Evolutionary conservation across 2,113 vertebrate genomes (phyloP).

Genomic region (Alligator sinensis): DNA sequence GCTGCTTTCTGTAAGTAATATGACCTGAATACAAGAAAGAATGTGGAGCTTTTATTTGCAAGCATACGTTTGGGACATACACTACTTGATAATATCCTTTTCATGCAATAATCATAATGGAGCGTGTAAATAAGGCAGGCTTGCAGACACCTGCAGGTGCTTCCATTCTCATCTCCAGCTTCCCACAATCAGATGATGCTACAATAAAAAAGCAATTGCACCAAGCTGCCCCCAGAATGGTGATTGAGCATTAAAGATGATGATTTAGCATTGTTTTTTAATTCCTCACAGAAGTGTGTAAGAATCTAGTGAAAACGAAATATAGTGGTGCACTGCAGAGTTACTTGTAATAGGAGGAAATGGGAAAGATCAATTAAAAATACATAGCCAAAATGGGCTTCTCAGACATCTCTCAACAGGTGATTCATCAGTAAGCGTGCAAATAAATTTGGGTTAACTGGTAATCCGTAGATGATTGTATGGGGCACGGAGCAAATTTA

Average conservation of each 20-base stretch:
- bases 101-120: background rate
- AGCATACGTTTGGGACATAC: background rate
- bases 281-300: background rate
- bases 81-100: slow-evolving; percentile 1
- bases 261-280: slow-evolving; percentile 15
- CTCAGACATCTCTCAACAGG: slow-evolving; percentile 5
- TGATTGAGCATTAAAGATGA: slow-evolving; percentile 16
- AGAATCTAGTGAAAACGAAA: slow-evolving; percentile 12
- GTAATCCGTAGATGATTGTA: slow-evolving; percentile 31
- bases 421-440: background rate
- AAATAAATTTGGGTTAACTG: slow-evolving; percentile 27
- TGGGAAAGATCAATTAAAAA: slow-evolving; percentile 16
- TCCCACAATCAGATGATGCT: background rate
- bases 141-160: background rate
- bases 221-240: background rate
- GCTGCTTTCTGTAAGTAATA: background rate
- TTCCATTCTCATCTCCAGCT: background rate
- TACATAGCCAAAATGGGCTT: background rate
- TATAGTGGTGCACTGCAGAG: slow-evolving; percentile 22
- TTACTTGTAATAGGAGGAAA: slow-evolving; percentile 31
- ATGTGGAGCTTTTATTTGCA: background rate
- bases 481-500: background rate
- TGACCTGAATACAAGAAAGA: background rate
- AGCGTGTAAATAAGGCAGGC: background rate
- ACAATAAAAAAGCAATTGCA: background rate